These are phyloP conservation scores for Mohoua ochrocephala DNA, from an alignment of 2,113 vertebrate genomes.

Conservation along the genomic window DNA sequence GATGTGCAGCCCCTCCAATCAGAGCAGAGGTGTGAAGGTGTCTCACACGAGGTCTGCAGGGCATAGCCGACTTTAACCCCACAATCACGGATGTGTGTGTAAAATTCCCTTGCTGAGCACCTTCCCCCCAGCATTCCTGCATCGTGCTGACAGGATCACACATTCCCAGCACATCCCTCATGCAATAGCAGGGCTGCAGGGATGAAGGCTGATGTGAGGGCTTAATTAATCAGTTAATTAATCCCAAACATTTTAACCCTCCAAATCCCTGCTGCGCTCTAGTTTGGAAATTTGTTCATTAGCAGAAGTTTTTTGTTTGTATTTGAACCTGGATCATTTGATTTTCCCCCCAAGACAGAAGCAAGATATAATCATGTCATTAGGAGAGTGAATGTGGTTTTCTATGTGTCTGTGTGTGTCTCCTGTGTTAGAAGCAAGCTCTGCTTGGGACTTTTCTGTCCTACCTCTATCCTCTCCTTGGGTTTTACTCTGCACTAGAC, in stretches of 20 bases:
- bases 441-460: not conserved
- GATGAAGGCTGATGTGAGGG: constrained; percentile 20
- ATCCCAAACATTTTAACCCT: constrained; percentile 61
- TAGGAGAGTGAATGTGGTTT: not conserved
- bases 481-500: not conserved
- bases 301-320: not conserved
- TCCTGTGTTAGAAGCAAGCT: not conserved
- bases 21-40: not conserved
- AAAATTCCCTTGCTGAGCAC: not conserved
- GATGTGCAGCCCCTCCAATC: accelerated
- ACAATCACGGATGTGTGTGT: not conserved
- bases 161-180: not conserved
- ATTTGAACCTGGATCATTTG: not conserved
- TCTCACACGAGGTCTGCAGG: not conserved
- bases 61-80: not conserved
- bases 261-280: not conserved
- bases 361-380: not conserved
- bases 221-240: constrained; percentile 69
- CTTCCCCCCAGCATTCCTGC: not conserved
- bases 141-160: not conserved
- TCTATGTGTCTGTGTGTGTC: not conserved
- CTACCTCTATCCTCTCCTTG: not conserved
- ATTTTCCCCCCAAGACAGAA: not conserved
- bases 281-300: constrained; percentile 8
- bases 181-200: not conserved